Percentiles rank a stretch among this genome's conserved stretches.
Conservation (phyloP, 2,113 vertebrate species). For the Balaeniceps rex region DNA sequence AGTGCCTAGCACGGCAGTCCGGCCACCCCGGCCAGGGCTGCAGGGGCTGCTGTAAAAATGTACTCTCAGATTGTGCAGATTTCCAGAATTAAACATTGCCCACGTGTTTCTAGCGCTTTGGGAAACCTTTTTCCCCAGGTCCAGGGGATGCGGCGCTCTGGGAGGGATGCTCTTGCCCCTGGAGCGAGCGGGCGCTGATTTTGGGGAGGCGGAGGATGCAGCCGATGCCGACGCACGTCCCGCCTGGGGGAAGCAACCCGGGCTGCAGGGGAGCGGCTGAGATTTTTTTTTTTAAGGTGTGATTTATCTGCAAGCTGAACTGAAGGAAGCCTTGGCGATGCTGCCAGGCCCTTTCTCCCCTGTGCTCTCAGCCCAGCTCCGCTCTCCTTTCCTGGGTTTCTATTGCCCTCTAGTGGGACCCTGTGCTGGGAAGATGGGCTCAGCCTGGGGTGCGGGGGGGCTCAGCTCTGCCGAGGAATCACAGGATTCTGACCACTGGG, state of each 20-base stretch:
- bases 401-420: constrained; percentile 60
- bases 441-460: neutral
- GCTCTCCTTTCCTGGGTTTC: constrained; percentile 4
- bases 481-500: neutral
- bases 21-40: neutral
- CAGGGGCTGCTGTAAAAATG: neutral
- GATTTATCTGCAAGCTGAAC: neutral
- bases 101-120: fast-evolving
- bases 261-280: neutral
- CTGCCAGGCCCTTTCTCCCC: neutral
- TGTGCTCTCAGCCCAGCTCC: neutral
- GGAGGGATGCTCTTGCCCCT: neutral
- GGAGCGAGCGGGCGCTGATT: neutral
- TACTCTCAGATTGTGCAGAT: fast-evolving
- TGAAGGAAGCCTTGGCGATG: neutral
- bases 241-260: fast-evolving
- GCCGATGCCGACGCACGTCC: neutral
- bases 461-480: neutral
- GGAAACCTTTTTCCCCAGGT: neutral
- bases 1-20: fast-evolving
- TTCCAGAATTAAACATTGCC: neutral
- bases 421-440: neutral
- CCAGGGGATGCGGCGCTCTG: fast-evolving
- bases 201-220: neutral
- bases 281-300: neutral